Conservation (phyloP, 1,140 invertebrate species). For the Brachionus plicatilis region DNA sequence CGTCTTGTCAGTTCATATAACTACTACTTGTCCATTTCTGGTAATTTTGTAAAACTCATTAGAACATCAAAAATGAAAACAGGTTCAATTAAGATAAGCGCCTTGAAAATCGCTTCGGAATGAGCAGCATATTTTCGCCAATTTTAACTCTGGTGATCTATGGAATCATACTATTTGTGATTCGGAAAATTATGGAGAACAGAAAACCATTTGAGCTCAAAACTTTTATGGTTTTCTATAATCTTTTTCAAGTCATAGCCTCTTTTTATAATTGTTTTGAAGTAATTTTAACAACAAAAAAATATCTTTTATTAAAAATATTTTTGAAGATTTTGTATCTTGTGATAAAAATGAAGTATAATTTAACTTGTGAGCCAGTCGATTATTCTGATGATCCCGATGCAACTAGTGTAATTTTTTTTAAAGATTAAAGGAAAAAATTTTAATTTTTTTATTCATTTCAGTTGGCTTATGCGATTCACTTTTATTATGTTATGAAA, state of each 20-base stretch:
- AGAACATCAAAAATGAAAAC: background rate
- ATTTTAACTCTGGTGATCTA: background rate
- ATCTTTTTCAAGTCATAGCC: conserved; percentile 10
- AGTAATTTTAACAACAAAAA: background rate
- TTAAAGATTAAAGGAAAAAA: background rate
- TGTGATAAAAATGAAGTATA: background rate
- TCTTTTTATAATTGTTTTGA: conserved; percentile 32
- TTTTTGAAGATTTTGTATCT: background rate
- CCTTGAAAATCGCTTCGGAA: background rate
- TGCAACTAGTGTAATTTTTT: conserved; percentile 3
- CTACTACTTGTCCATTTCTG: conserved; percentile 6
- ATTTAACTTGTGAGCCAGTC: conserved; percentile 20
- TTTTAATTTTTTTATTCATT: background rate
- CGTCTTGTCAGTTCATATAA: conserved; percentile 8
- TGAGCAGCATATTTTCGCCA: background rate
- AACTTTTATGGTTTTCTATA: conserved; percentile 22
- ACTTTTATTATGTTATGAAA: conserved; percentile 46
- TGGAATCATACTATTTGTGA: background rate
- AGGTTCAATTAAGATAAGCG: background rate
- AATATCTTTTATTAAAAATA: background rate
- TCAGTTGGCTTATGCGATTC: conserved; percentile 41
- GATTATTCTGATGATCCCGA: background rate
- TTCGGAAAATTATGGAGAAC: conserved; percentile 12
- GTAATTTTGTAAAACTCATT: background rate
- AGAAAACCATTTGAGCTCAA: conserved; percentile 33